Percentiles rank a stretch among this genome's conserved stretches.
phyloP scores from a whole-genome alignment of 2,113 vertebrate genomes.

The Neofelis nebulosa region DNA sequence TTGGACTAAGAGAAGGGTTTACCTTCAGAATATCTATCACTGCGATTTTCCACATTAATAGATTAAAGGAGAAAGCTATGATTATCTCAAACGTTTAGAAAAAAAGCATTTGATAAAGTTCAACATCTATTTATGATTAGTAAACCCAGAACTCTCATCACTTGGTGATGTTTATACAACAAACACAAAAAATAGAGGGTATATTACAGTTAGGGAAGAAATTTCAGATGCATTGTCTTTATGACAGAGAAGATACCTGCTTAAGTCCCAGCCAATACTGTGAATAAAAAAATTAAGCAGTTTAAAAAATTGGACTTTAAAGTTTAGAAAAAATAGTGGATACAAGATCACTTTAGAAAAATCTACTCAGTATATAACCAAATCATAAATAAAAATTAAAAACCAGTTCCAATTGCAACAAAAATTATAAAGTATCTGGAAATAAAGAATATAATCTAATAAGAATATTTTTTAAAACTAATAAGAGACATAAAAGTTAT shows the following conservation, averaged over 20 bases:
- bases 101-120: background rate
- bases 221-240: background rate
- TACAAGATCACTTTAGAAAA: background rate
- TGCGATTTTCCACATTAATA: background rate
- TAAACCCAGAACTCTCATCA: background rate
- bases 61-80: background rate
- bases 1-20: background rate
- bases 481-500: background rate
- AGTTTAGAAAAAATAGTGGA: background rate
- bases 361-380: background rate
- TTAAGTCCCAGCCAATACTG: background rate
- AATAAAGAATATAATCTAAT: background rate
- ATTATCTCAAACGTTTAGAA: background rate
- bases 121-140: background rate
- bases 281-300: background rate
- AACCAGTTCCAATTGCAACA: background rate
- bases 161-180: background rate
- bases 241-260: background rate
- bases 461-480: background rate
- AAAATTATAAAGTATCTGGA: background rate
- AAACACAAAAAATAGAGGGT: background rate
- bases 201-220: background rate
- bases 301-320: background rate
- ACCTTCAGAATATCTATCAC: background rate
- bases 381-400: constrained; percentile 14